These are phyloP conservation scores for Vanessa tameamea DNA, from an alignment of 1,140 invertebrate genomes.

Conservation along the genomic window DNA sequence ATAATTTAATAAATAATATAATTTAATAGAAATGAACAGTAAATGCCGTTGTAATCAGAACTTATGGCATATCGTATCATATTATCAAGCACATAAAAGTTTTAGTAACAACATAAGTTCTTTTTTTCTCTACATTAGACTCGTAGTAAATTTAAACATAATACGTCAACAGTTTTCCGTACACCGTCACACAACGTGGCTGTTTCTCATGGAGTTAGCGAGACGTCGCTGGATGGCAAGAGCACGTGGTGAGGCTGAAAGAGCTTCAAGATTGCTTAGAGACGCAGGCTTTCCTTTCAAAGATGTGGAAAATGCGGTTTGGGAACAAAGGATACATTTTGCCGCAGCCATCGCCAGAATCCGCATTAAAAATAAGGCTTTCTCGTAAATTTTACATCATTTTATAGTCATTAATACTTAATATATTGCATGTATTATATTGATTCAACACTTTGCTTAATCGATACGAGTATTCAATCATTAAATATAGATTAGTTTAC, in stretches of 20 bases:
- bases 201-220: conserved; percentile 73
- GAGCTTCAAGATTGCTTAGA: conserved; percentile 48
- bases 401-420: neutral
- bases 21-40: neutral
- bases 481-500: too few relatives aligned
- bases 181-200: conserved; percentile 61
- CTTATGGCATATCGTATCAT: too few relatives aligned
- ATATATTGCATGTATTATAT: too few relatives aligned
- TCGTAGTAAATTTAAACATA: too few relatives aligned
- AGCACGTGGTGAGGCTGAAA: conserved; percentile 52
- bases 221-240: conserved; percentile 64
- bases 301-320: conserved; percentile 82
- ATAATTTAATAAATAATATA: neutral
- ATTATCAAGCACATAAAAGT: too few relatives aligned
- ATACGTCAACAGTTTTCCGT: conserved; percentile 44
- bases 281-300: conserved; percentile 59
- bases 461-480: too few relatives aligned
- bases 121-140: too few relatives aligned
- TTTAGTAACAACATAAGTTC: too few relatives aligned
- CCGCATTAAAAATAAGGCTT: conserved; percentile 85
- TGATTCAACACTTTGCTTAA: too few relatives aligned
- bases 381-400: conserved; percentile 63
- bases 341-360: conserved; percentile 86
- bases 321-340: conserved; percentile 83
- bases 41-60: neutral